A percentile compares a stretch with the other conserved stretches of the same genome.
Evolutionary conservation across 1,140 invertebrate species (phyloP).

Genomic region (Condylostylus longicornis): DNA sequence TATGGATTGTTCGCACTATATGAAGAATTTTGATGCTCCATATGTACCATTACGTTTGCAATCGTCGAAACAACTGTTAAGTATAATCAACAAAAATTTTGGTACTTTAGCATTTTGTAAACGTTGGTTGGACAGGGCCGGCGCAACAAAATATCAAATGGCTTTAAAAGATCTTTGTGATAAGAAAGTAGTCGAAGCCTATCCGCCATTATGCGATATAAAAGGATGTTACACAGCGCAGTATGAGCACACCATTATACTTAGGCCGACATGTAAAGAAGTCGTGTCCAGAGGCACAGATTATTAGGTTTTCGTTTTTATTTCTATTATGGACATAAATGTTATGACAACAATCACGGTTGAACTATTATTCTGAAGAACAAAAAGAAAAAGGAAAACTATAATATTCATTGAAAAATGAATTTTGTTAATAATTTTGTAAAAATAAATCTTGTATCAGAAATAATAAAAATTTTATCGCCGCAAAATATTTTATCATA

Average conservation of each 20-base stretch:
- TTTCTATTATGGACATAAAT: too few relatives aligned
- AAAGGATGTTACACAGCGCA: slow-evolving; percentile 98
- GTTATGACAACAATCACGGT: too few relatives aligned
- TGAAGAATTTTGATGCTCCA: slow-evolving; percentile 95
- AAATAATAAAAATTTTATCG: too few relatives aligned
- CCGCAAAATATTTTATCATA: too few relatives aligned
- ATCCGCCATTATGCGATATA: slow-evolving; percentile 94
- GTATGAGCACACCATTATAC: slow-evolving; percentile 96
- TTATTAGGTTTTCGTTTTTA: slow-evolving; percentile 61
- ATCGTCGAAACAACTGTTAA: slow-evolving; percentile 84
- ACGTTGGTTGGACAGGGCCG: slow-evolving; percentile 93
- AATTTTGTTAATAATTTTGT: too few relatives aligned
- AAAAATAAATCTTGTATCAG: too few relatives aligned
- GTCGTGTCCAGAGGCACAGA: slow-evolving; percentile 91
- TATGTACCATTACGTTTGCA: slow-evolving; percentile 80
- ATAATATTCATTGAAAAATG: too few relatives aligned
- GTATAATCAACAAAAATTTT: slow-evolving; percentile 96
- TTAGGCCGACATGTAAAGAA: slow-evolving; percentile 97
- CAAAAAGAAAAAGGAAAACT: too few relatives aligned
- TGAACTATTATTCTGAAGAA: too few relatives aligned
- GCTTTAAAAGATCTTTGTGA: slow-evolving; percentile 97
- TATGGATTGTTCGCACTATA: slow-evolving; percentile 98
- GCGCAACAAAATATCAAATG: slow-evolving; percentile 96
- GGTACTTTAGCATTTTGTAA: slow-evolving; percentile 97
- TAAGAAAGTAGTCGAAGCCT: slow-evolving; percentile 87